phyloP scores from a whole-genome alignment of 35 echinoderm and acorn worm species.

The Holothuria glaberrima region DNA sequence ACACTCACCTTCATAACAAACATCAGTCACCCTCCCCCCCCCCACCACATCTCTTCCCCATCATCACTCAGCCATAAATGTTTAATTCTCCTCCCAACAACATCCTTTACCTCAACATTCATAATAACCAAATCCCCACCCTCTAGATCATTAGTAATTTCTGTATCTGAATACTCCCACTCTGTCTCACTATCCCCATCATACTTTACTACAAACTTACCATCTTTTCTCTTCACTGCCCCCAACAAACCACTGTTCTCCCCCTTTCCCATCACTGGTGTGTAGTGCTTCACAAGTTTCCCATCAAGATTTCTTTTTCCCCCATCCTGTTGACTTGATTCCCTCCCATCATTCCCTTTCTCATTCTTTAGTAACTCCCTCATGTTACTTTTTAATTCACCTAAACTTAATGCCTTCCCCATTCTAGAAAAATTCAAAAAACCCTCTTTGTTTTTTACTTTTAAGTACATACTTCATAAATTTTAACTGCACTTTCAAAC shows the following conservation, averaged over 20 bases:
- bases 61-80: slow-evolving; percentile 7
- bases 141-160: neutral
- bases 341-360: neutral
- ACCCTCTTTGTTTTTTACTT: slow-evolving; percentile 35
- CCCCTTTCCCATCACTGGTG: slow-evolving; percentile 14
- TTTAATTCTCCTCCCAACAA: slow-evolving; percentile 40
- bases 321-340: slow-evolving; percentile 20
- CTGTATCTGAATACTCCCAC: neutral
- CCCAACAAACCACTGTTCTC: neutral
- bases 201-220: neutral
- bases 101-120: neutral
- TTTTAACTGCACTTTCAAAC: slow-evolving; percentile 26
- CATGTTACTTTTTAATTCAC: slow-evolving; percentile 11
- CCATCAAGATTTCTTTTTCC: neutral
- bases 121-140: neutral
- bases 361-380: neutral
- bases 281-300: neutral
- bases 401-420: slow-evolving; percentile 5
- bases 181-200: neutral
- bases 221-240: neutral
- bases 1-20: slow-evolving; percentile 5
- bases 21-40: slow-evolving; percentile 3
- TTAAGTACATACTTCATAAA: slow-evolving; percentile 41
- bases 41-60: slow-evolving; percentile 51
- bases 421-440: slow-evolving; percentile 45